Conservation (phyloP, 2,797 vertebrate species). For the Propithecus deckenii region DNA sequence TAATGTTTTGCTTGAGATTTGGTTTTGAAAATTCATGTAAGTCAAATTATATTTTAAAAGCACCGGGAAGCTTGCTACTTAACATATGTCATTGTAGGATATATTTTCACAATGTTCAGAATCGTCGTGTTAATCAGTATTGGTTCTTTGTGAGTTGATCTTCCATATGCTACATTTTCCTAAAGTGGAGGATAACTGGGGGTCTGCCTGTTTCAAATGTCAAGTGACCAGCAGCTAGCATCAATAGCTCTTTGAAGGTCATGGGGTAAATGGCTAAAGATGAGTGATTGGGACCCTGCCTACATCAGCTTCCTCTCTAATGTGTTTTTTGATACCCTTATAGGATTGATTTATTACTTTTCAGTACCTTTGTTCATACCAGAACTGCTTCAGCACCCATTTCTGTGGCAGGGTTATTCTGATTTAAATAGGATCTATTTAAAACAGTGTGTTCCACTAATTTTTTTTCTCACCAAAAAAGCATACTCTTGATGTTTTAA, state of each 20-base stretch:
- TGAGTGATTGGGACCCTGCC: neutral
- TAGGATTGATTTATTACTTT: slow-evolving; percentile 17
- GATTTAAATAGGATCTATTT: neutral
- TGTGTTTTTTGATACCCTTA: neutral
- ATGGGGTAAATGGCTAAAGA: neutral
- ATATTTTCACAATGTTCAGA: neutral
- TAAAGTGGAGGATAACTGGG: neutral
- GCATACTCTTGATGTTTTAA: neutral
- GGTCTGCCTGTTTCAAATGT: neutral
- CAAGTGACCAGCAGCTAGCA: neutral
- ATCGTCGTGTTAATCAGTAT: neutral
- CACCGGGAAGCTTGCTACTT: neutral
- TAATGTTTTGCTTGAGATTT: slow-evolving; percentile 17
- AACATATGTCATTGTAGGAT: neutral
- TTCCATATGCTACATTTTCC: neutral
- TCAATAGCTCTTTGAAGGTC: neutral
- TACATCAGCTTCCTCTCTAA: neutral
- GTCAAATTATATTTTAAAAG: slow-evolving; percentile 30
- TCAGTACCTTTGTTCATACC: neutral
- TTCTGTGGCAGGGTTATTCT: neutral
- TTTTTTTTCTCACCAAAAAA: neutral
- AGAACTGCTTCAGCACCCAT: neutral
- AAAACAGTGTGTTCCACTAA: neutral
- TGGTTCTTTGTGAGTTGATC: neutral
- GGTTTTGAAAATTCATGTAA: neutral